Evolutionary conservation across 1,140 invertebrate genomes (phyloP), one percentile per base, ranked within the genome.

Genomic region (Hylaeus volcanicus): DNA sequence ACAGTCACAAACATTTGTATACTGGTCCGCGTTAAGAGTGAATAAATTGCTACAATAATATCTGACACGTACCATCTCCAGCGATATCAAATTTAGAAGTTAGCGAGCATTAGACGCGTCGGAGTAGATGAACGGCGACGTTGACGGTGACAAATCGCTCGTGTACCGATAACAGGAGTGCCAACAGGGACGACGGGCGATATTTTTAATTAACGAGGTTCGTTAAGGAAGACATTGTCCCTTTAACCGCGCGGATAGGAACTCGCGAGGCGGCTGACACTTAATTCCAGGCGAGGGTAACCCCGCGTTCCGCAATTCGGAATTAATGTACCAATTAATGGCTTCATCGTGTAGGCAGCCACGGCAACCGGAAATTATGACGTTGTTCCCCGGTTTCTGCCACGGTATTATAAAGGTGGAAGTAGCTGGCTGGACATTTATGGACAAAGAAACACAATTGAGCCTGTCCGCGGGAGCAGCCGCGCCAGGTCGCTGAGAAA

Each of bases 311-410:
- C 53, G 70, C 69, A 58, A 72, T 74, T 70, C 58, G 11, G 70
- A 74, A 78, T 84, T 84, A 78, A 82, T 84, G 74, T 82, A 51
- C 70, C 64, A 84, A 84, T 84, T 84, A 84, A 84, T 84, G 70
- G 53, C 80, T 84, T 84, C 75, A 78, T 84, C 83, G 53, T 58
- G 80, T n/a, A 69, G 64, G 37, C 63, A 55, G 48, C 39, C 45
- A 5, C 69, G 48, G 41, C 66, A 69, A 64, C 37, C 73, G 80
- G 73, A 76, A 86, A 86, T 86, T 86, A 85, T 80, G 68, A 80
- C 39, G 63, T 81, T 60, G 75, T 74, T 74, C 56, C 11, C 5
- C 43, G 45, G n/a, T 69, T 55, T 58, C 73, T 51, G 66, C 65
- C 11, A 39, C 48, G 53, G 66, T 14, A 11, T 65, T 74, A 51